These are phyloP conservation scores for Proctacanthus coquilletti DNA, from an alignment of 1,140 invertebrate species.

Conservation along the genomic window DNA sequence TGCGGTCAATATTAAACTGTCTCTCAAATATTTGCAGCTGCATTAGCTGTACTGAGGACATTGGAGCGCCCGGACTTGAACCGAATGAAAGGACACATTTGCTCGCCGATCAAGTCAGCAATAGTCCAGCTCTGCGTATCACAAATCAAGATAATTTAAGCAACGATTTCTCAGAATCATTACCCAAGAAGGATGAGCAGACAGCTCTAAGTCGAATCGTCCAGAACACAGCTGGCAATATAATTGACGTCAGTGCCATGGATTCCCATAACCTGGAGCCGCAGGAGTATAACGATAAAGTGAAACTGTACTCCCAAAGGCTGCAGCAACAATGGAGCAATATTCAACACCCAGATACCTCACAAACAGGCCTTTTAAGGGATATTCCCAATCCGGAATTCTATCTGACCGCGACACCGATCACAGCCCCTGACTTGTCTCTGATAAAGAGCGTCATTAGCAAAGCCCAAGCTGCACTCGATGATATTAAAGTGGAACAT, in stretches of 20 bases:
- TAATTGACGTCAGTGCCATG: conserved; percentile 67
- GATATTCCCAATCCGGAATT: conserved; percentile 23
- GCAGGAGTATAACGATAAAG: conserved; percentile 62
- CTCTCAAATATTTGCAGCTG: conserved; percentile 22
- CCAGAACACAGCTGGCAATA: conserved; percentile 74
- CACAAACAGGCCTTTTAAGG: conserved; percentile 20
- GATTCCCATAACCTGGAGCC: conserved; percentile 61
- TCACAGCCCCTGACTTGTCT: conserved; percentile 20
- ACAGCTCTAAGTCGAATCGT: conserved; percentile 73
- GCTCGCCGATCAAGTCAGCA: conserved; percentile 49
- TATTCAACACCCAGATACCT: conserved; percentile 17
- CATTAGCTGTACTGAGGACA: conserved; percentile 34
- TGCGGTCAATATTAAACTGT: conserved; percentile 21
- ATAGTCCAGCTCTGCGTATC: conserved; percentile 42
- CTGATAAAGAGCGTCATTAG: conserved; percentile 40
- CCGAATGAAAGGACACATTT: conserved; percentile 51
- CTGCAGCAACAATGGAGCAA: conserved; percentile 36
- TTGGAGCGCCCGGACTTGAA: conserved; percentile 37
- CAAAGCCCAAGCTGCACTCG: conserved; percentile 39
- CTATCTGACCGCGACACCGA: conserved; percentile 22
- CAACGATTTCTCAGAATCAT: conserved; percentile 42
- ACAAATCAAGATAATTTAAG: conserved; percentile 49
- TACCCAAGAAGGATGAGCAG: conserved; percentile 74
- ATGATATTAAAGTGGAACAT: conserved; percentile 57
- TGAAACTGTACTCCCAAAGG: conserved; percentile 49